A percentile compares a stretch with the other conserved stretches of the same genome.
These are phyloP conservation scores for Oreochromis aureus DNA, from an alignment of 2,113 vertebrate genomes.

Conservation along the genomic window DNA sequence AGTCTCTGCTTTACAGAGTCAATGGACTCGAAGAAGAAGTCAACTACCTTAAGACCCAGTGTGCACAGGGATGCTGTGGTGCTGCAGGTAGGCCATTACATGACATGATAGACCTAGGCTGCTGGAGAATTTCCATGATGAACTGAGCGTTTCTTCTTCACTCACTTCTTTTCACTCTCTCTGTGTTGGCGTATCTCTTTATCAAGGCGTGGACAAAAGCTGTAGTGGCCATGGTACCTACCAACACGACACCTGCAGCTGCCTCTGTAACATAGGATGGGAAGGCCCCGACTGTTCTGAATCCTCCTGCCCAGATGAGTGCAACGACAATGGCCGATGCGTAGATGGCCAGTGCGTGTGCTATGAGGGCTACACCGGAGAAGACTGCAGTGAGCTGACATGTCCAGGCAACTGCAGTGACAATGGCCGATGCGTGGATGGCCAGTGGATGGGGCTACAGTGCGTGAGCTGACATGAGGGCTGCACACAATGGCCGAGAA, in stretches of 20 bases:
- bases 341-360: constrained; percentile 76
- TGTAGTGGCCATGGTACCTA: constrained; percentile 79
- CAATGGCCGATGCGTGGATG: constrained; percentile 75
- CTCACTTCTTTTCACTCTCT: background rate
- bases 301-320: constrained; percentile 77
- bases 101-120: background rate
- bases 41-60: constrained; percentile 76
- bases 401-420: constrained; percentile 80
- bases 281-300: constrained; percentile 76
- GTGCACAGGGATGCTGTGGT: constrained; percentile 75
- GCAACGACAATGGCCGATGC: constrained; percentile 76
- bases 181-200: background rate
- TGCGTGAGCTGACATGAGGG: no score
- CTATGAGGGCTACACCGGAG: constrained; percentile 67
- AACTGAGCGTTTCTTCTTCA: background rate
- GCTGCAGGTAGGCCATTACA: constrained; percentile 56
- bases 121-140: background rate
- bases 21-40: constrained; percentile 84
- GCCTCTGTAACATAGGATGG: constrained; percentile 80
- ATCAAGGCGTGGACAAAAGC: constrained; percentile 56
- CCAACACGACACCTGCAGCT: constrained; percentile 68
- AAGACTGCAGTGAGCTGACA: constrained; percentile 71
- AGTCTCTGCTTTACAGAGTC: constrained; percentile 76
- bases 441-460: no score
- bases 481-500: constrained; percentile 39